Percentiles rank a stretch among this genome's conserved stretches.
These are phyloP conservation scores for Megaceryle torquata DNA, from an alignment of 2,113 vertebrate species.

Conservation along the genomic window DNA sequence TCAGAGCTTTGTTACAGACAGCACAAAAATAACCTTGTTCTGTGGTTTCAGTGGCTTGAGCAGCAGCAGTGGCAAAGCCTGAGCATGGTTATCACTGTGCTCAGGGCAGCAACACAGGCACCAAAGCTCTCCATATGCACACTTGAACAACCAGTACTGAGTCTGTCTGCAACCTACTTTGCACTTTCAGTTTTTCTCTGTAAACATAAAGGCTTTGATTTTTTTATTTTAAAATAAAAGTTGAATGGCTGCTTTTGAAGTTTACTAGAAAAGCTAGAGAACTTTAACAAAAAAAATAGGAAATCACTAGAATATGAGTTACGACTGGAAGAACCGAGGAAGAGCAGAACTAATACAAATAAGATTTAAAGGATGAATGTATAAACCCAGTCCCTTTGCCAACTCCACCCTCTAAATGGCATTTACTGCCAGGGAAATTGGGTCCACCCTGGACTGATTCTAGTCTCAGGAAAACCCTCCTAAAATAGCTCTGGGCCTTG, in stretches of 20 bases:
- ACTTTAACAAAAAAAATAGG: background rate
- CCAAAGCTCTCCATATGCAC: background rate
- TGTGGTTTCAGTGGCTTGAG: background rate
- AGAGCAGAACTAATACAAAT: background rate
- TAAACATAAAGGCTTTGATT: background rate
- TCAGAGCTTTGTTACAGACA: background rate
- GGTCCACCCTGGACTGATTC: background rate
- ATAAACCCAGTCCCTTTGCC: background rate
- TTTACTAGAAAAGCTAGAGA: background rate
- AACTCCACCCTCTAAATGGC: background rate
- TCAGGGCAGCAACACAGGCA: background rate
- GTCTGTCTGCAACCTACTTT: background rate
- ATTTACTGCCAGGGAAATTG: background rate
- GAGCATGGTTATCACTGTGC: background rate
- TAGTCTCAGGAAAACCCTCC: background rate
- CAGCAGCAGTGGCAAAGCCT: background rate
- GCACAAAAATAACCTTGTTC: background rate
- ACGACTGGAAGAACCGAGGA: background rate
- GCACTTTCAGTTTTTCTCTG: background rate
- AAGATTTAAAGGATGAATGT: background rate
- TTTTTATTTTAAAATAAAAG: background rate
- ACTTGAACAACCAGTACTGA: background rate
- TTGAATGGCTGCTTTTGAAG: background rate
- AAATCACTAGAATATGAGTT: background rate
- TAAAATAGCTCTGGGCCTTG: background rate